phyloP scores from a whole-genome alignment of 2,797 vertebrate species.

The Scleropages formosus region DNA sequence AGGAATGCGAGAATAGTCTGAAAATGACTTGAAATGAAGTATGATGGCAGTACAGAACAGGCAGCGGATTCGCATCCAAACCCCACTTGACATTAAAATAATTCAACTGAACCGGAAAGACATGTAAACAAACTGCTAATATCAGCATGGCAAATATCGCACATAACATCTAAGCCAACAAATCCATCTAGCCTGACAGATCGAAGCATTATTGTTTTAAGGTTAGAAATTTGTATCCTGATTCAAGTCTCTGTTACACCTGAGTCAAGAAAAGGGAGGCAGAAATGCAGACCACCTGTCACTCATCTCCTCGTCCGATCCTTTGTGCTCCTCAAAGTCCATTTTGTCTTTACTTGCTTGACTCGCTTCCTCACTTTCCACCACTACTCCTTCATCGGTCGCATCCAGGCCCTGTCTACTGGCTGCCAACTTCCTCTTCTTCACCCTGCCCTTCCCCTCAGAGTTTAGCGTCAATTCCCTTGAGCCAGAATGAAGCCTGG shows the following conservation, averaged over 20 bases:
- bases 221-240: too few relatives aligned
- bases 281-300: constrained; percentile 86
- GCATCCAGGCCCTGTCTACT: constrained; percentile 74
- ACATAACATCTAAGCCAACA: too few relatives aligned
- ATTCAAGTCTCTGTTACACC: neutral
- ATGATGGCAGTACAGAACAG: too few relatives aligned
- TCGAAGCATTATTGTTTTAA: too few relatives aligned
- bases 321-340: constrained; percentile 94
- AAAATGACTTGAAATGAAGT: too few relatives aligned
- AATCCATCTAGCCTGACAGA: too few relatives aligned
- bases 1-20: too few relatives aligned
- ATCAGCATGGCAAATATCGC: too few relatives aligned
- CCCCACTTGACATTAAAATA: too few relatives aligned
- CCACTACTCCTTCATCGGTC: constrained; percentile 88
- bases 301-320: constrained; percentile 97
- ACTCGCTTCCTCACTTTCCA: constrained; percentile 84
- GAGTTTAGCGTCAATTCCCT: constrained; percentile 61
- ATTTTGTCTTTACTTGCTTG: constrained; percentile 87
- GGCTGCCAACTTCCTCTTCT: constrained; percentile 84
- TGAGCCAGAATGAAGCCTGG: constrained; percentile 69
- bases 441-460: constrained; percentile 78
- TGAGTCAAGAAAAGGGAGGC: constrained; percentile 26
- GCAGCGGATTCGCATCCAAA: too few relatives aligned
- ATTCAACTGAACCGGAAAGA: too few relatives aligned
- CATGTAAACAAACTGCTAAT: too few relatives aligned